Evolutionary conservation across 2,888 invertebrate genomes (phyloP), one percentile per base, ranked within the genome.

Genomic region (Lycia hirtaria): DNA sequence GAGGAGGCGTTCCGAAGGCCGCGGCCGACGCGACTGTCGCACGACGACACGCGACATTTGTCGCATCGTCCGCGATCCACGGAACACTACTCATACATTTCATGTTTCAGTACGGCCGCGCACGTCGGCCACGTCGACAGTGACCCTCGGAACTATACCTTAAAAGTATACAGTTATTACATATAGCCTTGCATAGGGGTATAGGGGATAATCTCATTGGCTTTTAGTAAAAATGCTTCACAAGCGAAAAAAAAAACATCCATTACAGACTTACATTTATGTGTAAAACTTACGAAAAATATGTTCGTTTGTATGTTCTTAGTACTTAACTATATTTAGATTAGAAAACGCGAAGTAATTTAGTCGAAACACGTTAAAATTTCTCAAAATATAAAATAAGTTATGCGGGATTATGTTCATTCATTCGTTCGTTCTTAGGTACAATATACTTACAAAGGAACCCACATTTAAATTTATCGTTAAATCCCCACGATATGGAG

Each of bases 201-300:
- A 12, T 6, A 54, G 61, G 64, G 64, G 60, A 60, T 54, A 19
- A 6, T 59, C 61, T 62, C 60, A 55, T 51, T 51, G 30, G 35
- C 24, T 56, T 50, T 33, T 37, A 49, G 10, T 44, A 7, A 37
- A n/a, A 57, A 55, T 49, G 61, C 64, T 64, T 59, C 57, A 51
- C 22, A 61, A 64, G 64, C 64, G 54, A 44, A 59, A 59, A 17
- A 45, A 60, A 60, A 55, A 59, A n/a, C n/a, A n/a, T 67, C 55
- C 65, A 64, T 75, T 71, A 73, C 74, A 72, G 24, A 35, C 48
- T 47, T 52, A 57, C 41, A 17, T 58, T 58, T 43, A 48, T 19
- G 72, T 58, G 52, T 58, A 53, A n/a, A 58, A 44, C 28, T 43
- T 41, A 52, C 52, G 52, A 58, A 58, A 57, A 53, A 58, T 58